Evolutionary conservation across 2,113 vertebrate genomes (phyloP), one percentile per base, ranked within the genome.

Genomic region (Notothenia rossii): DNA sequence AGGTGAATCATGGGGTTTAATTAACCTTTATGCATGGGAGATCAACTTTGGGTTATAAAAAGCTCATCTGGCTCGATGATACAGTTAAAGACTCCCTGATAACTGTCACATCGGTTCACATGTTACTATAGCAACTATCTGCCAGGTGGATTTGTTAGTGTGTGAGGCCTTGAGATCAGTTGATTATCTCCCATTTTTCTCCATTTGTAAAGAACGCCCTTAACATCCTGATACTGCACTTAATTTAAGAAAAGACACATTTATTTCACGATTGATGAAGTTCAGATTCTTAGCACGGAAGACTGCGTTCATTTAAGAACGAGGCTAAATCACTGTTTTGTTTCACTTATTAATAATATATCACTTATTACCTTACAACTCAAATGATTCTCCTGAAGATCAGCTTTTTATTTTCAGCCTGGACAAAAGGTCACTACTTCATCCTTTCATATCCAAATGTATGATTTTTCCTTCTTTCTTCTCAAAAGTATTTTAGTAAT

Each of bases 401-500:
- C 17, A 25, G 53, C 0, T 9, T 6, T 20, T 48, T 2, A 61
- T 13, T n/a, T 62, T 49, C 20, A 65, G 20, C 6, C 22, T 1
- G 4, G 5, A 60, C 69, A 53, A 29, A 71, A 61, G 58, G 45
- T 56, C 36, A 40, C 10, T 17, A 59, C 4, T 73, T 60, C 55
- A 62, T 45, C 46, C 46, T 55, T 71, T 81, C 64, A 75, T 80
- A 56, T 62, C 53, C 5, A 5, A 45, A 59, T 46, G 53, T 50
- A n/a, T 1, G 20, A 50, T 83, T 62, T 60, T 66, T 40, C 7
- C 7, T 40, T 5, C 36, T 40, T 40, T 40, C 69, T 62, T 77
- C 63, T 73, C 36, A 40, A 54, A 17, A 8, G 62, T 82, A 64
- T 72, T 75, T 86, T 77, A 72, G 75, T 83, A 81, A 91, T 88